Evolutionary conservation across 1,140 invertebrate genomes (phyloP).

Genomic region (Hylaeus volcanicus): DNA sequence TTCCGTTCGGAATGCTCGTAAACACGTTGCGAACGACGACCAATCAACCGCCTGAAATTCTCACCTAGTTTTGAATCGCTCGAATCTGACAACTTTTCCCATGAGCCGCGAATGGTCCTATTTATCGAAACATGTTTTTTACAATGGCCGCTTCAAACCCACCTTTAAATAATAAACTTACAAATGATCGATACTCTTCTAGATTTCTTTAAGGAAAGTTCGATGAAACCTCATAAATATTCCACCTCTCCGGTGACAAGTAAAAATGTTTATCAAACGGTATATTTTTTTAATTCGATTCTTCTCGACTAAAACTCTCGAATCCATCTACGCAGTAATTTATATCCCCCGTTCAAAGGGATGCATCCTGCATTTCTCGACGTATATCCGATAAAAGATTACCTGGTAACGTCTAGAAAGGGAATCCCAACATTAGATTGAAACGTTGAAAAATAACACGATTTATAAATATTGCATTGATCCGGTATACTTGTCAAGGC

Average conservation of each 20-base stretch:
- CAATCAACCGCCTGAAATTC: background rate
- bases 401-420: background rate
- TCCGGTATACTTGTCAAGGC: background rate
- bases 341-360: background rate
- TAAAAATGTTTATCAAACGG: no score
- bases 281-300: no score
- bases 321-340: no score
- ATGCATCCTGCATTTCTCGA: background rate
- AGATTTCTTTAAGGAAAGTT: no score
- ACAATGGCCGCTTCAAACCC: no score
- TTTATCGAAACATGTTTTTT: no score
- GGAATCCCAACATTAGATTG: background rate
- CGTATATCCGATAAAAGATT: background rate
- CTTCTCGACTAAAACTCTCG: no score
- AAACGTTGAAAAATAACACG: background rate
- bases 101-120: no score
- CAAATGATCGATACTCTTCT: background rate
- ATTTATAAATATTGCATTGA: conserved; percentile 12
- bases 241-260: no score
- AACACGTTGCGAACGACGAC: background rate
- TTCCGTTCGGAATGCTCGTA: background rate
- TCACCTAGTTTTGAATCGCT: background rate
- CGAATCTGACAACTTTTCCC: background rate
- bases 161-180: no score
- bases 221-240: no score